These are phyloP conservation scores for Lasioglossum baleicum DNA, from an alignment of 1,140 invertebrate species.

Conservation along the genomic window DNA sequence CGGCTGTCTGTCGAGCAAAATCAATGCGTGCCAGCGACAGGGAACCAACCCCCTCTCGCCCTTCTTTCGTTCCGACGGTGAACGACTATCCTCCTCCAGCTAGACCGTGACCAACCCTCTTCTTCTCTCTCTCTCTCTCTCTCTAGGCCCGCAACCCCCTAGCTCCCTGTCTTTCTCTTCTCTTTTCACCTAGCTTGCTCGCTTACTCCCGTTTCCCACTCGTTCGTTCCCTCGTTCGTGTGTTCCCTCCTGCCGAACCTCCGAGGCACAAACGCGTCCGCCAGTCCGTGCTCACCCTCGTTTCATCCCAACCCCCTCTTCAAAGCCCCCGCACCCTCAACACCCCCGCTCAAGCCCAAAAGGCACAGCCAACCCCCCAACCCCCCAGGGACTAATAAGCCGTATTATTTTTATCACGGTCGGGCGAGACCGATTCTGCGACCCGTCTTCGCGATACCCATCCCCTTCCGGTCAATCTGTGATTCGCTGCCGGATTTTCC, in stretches of 20 bases:
- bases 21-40: slow-evolving; percentile 77
- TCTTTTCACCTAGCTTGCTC: slow-evolving; percentile 22
- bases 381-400: slow-evolving; percentile 62
- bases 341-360: not conserved
- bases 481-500: too few relatives aligned
- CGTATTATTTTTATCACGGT: slow-evolving; percentile 67
- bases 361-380: slow-evolving; percentile 22
- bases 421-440: slow-evolving; percentile 40
- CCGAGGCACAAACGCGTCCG: slow-evolving; percentile 38
- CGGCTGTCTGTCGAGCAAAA: slow-evolving; percentile 77
- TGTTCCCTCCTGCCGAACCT: slow-evolving; percentile 14
- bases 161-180: slow-evolving; percentile 38
- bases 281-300: slow-evolving; percentile 52
- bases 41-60: slow-evolving; percentile 59
- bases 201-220: too few relatives aligned
- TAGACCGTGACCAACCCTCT: slow-evolving; percentile 52
- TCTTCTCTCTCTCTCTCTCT: not conserved
- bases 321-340: not conserved
- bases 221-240: not conserved
- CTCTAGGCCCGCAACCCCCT: slow-evolving; percentile 18
- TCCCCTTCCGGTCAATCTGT: too few relatives aligned
- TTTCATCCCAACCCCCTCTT: slow-evolving; percentile 37
- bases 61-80: slow-evolving; percentile 43
- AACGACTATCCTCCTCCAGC: slow-evolving; percentile 45
- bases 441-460: not conserved